Evolutionary conservation across 2,113 vertebrate genomes (phyloP).

Genomic region (Mormyrus iriodes): DNA sequence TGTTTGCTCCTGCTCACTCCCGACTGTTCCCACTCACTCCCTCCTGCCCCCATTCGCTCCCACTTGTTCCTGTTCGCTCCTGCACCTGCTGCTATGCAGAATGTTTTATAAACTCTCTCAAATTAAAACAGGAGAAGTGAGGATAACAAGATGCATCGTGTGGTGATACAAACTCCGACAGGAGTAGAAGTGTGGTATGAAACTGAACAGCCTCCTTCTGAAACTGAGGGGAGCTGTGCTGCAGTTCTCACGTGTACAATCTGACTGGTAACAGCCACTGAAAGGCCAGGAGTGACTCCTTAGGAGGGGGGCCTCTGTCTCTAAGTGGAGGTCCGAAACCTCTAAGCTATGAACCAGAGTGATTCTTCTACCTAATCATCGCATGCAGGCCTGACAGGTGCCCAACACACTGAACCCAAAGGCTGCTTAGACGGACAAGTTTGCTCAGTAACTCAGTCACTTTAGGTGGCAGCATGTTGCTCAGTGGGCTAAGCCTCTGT

Average conservation of each 20-base stretch:
- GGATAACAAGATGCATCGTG: background rate
- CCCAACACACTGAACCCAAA: background rate
- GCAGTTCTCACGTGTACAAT: background rate
- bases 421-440: background rate
- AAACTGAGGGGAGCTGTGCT: background rate
- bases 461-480: background rate
- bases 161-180: background rate
- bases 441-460: background rate
- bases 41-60: background rate
- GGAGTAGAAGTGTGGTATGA: background rate
- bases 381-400: background rate
- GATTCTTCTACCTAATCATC: background rate
- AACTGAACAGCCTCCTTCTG: background rate
- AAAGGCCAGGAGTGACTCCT: background rate
- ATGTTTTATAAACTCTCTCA: background rate
- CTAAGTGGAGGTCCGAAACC: background rate
- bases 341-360: background rate
- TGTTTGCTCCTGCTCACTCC: background rate
- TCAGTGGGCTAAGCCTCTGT: background rate
- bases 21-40: background rate
- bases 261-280: background rate
- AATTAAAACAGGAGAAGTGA: background rate
- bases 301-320: background rate
- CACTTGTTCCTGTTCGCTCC: background rate
- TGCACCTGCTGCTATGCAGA: background rate